These are phyloP conservation scores for Dasyornis broadbenti DNA, from an alignment of 2,113 vertebrate genomes.

Conservation along the genomic window DNA sequence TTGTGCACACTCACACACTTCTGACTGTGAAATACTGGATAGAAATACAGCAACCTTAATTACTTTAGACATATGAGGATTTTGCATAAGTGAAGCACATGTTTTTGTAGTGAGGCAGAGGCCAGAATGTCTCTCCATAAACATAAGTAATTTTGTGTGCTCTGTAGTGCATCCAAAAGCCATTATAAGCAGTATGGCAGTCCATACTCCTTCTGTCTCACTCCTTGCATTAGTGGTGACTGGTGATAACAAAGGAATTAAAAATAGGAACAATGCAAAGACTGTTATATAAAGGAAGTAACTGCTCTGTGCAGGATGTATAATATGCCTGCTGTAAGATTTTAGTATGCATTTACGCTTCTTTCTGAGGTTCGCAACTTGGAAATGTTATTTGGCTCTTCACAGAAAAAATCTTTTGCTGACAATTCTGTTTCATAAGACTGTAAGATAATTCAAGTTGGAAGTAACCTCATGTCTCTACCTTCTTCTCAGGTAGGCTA, in stretches of 20 bases:
- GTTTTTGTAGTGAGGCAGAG: not conserved
- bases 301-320: not conserved
- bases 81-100: not conserved
- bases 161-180: not conserved
- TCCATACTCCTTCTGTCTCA: not conserved
- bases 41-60: not conserved
- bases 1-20: not conserved
- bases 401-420: not conserved
- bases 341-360: not conserved
- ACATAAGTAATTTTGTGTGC: not conserved
- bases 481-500: not conserved
- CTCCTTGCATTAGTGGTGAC: not conserved
- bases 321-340: not conserved
- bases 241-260: not conserved
- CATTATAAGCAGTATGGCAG: not conserved
- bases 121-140: not conserved
- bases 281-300: not conserved
- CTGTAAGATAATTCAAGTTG: not conserved
- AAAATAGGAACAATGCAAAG: not conserved
- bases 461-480: not conserved
- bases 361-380: not conserved
- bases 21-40: not conserved
- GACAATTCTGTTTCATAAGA: not conserved
- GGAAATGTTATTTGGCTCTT: not conserved
- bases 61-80: not conserved